These are phyloP conservation scores for Rhynchonema sp. DNA, from an alignment of 2,888 invertebrate species.

Conservation along the genomic window DNA sequence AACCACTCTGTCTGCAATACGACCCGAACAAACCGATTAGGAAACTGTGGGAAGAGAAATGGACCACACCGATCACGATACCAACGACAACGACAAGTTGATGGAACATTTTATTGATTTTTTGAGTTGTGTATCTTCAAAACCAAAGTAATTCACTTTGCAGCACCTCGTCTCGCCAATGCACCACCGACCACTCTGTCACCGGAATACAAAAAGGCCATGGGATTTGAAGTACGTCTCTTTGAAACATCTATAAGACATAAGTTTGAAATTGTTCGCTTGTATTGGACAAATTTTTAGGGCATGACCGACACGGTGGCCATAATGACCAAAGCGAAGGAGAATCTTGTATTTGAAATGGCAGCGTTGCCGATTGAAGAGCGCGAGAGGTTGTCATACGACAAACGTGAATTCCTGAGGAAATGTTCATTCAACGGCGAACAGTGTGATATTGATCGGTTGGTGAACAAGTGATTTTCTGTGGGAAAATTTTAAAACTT, in stretches of 20 bases:
- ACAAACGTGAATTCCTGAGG: background rate
- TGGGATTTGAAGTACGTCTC: background rate
- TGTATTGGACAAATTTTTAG: too few relatives aligned
- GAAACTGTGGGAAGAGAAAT: background rate
- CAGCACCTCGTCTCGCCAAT: too few relatives aligned
- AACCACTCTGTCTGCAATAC: too few relatives aligned
- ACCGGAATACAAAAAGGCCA: background rate
- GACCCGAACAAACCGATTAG: background rate
- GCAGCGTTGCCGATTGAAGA: background rate
- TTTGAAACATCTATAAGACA: too few relatives aligned
- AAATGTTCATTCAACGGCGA: constrained; percentile 25
- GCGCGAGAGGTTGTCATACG: background rate
- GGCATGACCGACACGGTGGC: background rate
- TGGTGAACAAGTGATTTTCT: background rate
- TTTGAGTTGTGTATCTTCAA: too few relatives aligned
- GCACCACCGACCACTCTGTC: background rate
- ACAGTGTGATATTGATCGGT: constrained; percentile 18
- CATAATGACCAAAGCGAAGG: background rate
- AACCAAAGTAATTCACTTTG: too few relatives aligned
- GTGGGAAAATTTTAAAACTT: background rate
- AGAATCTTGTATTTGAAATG: background rate
- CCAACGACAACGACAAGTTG: background rate
- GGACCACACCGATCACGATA: background rate
- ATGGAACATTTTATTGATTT: too few relatives aligned
- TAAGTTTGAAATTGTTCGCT: too few relatives aligned